phyloP scores from a whole-genome alignment of 2,797 vertebrate species.

The Okamejei kenojei region DNA sequence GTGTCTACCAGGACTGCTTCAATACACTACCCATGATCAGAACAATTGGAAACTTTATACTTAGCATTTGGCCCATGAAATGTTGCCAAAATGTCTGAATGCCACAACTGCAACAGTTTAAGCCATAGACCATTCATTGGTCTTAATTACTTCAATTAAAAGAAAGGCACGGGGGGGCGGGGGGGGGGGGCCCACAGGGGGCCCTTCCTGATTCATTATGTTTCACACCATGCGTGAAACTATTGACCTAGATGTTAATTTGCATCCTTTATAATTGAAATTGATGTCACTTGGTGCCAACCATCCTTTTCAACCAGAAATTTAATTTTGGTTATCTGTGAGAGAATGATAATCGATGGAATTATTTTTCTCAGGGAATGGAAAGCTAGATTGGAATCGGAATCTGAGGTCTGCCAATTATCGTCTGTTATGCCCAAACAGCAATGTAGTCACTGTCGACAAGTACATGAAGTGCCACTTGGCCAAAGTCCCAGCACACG shows the following conservation, averaged over 20 bases:
- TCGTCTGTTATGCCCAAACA: conserved; percentile 66
- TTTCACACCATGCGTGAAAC: not conserved
- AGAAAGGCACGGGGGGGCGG: too few relatives aligned
- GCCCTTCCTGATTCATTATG: too few relatives aligned
- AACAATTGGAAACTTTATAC: not conserved
- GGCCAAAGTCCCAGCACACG: conserved; percentile 69
- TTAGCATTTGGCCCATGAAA: not conserved
- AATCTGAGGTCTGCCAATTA: conserved; percentile 53
- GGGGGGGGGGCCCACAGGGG: too few relatives aligned
- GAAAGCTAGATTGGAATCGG: conserved; percentile 52
- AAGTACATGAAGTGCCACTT: conserved; percentile 61
- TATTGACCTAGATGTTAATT: not conserved
- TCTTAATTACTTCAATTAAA: not conserved
- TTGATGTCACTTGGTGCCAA: too few relatives aligned
- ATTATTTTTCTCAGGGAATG: conserved; percentile 4
- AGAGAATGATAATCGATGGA: not conserved
- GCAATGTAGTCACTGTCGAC: conserved; percentile 46
- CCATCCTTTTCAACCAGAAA: not conserved
- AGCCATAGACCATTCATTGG: not conserved
- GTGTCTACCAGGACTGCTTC: not conserved
- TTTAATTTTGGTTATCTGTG: not conserved
- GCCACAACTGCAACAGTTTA: not conserved
- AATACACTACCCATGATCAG: too few relatives aligned
- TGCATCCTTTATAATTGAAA: not conserved
- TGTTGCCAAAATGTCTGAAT: not conserved